phyloP scores from a whole-genome alignment of 1,140 invertebrate species.

The Probaryconus sp. region DNA sequence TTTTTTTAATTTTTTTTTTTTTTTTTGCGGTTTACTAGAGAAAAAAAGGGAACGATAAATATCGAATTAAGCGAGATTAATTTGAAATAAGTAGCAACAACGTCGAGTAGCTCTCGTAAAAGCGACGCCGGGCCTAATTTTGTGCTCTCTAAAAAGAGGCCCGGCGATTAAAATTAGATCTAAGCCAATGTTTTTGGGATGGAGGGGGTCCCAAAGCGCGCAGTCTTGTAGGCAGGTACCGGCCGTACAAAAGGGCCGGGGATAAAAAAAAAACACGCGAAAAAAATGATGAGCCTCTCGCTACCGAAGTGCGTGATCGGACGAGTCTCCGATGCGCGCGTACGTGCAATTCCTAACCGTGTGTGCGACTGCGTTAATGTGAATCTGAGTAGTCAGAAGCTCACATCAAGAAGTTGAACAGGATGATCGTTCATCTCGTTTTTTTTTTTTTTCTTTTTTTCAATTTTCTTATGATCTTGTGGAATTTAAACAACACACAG shows the following conservation, averaged over 20 bases:
- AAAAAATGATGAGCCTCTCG: slow-evolving; percentile 72
- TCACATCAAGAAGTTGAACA: slow-evolving; percentile 8
- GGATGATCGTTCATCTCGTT: no score
- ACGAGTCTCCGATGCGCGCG: slow-evolving; percentile 39
- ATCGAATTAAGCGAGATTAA: slow-evolving; percentile 54
- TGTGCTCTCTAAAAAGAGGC: slow-evolving; percentile 49
- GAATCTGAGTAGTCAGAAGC: slow-evolving; percentile 41
- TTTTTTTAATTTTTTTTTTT: no score
- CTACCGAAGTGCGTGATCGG: slow-evolving; percentile 72
- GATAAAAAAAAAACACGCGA: slow-evolving; percentile 64
- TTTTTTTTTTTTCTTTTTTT: no score
- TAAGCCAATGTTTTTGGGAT: slow-evolving; percentile 46
- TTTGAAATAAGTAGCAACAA: slow-evolving; percentile 35
- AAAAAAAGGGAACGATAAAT: slow-evolving; percentile 21
- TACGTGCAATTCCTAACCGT: slow-evolving; percentile 34
- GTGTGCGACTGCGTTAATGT: slow-evolving; percentile 38
- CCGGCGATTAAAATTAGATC: slow-evolving; percentile 62
- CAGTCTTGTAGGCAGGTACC: neutral
- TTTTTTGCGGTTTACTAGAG: neutral
- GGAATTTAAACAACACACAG: no score
- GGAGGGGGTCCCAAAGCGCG: neutral
- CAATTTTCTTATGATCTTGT: no score
- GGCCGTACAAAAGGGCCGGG: slow-evolving; percentile 13
- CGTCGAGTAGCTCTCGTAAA: slow-evolving; percentile 25
- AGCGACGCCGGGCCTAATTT: slow-evolving; percentile 42